phyloP scores from a whole-genome alignment of 2,888 invertebrate genomes.

The Thalpophila matura region DNA sequence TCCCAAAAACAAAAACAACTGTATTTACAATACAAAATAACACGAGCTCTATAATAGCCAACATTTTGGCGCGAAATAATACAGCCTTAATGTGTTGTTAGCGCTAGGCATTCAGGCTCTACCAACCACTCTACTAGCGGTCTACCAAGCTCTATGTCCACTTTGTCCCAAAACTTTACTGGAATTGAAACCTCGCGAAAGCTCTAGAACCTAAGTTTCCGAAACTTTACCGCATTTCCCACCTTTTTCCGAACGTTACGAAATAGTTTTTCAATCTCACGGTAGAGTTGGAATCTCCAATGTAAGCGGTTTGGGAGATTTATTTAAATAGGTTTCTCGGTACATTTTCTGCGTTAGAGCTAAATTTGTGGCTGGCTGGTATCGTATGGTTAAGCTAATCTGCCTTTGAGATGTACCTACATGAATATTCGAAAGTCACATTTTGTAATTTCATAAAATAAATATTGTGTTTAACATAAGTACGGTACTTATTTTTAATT shows the following conservation, averaged over 20 bases:
- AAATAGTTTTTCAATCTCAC: constrained; percentile 59
- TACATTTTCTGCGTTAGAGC: constrained; percentile 18
- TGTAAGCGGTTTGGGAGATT: constrained; percentile 49
- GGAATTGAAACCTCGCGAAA: constrained; percentile 57
- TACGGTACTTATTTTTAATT: no score
- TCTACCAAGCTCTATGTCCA: constrained; percentile 48
- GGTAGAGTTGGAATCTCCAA: constrained; percentile 42
- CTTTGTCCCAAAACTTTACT: constrained; percentile 53
- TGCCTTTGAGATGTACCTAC: constrained; percentile 5
- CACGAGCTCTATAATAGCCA: background rate
- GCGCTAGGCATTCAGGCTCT: constrained; percentile 24
- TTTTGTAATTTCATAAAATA: background rate
- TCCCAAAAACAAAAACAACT: background rate
- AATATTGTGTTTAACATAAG: background rate
- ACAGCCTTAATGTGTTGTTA: constrained; percentile 22
- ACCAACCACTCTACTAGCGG: constrained; percentile 39
- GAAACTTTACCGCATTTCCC: constrained; percentile 48
- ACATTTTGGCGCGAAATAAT: constrained; percentile 16
- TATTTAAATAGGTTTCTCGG: constrained; percentile 53
- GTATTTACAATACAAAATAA: background rate
- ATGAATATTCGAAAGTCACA: background rate
- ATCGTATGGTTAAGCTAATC: constrained; percentile 34
- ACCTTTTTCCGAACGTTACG: constrained; percentile 49
- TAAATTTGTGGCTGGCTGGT: constrained; percentile 39
- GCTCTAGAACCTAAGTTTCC: constrained; percentile 51